Evolutionary conservation across 2,888 invertebrate species (phyloP).

Genomic region (Lottia scabra): DNA sequence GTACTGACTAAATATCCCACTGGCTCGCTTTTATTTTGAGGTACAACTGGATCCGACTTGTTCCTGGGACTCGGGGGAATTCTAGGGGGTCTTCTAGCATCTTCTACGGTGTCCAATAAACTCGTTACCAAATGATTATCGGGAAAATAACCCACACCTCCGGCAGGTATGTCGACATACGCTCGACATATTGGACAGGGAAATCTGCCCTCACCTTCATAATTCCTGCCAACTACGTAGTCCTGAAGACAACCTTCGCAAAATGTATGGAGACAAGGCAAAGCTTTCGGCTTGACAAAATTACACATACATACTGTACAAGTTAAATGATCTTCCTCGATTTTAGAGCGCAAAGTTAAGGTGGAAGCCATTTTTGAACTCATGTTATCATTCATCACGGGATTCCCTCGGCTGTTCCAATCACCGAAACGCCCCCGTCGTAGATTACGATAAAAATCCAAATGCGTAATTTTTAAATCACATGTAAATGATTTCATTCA

Average conservation of each 20-base stretch:
- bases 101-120: slow-evolving; percentile 51
- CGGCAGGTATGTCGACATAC: slow-evolving; percentile 41
- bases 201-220: slow-evolving; percentile 39
- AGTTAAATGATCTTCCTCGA: slow-evolving; percentile 56
- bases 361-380: slow-evolving; percentile 23
- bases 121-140: slow-evolving; percentile 57
- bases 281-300: slow-evolving; percentile 55
- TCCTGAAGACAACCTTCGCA: slow-evolving; percentile 58
- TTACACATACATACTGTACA: slow-evolving; percentile 54
- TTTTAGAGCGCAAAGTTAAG: slow-evolving; percentile 37
- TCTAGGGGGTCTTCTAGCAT: slow-evolving; percentile 16
- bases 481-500: too few species aligned
- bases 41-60: not conserved
- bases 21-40: too few species aligned
- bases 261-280: slow-evolving; percentile 63
- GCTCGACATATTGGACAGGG: slow-evolving; percentile 58
- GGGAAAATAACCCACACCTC: slow-evolving; percentile 48
- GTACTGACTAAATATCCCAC: not conserved
- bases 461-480: too few species aligned
- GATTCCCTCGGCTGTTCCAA: not conserved
- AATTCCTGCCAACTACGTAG: slow-evolving; percentile 44
- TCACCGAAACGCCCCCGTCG: not conserved
- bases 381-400: slow-evolving; percentile 4
- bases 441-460: not conserved
- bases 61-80: slow-evolving; percentile 26